Conservation (phyloP, 2,113 vertebrate genomes). For the Centropus unirufus region DNA sequence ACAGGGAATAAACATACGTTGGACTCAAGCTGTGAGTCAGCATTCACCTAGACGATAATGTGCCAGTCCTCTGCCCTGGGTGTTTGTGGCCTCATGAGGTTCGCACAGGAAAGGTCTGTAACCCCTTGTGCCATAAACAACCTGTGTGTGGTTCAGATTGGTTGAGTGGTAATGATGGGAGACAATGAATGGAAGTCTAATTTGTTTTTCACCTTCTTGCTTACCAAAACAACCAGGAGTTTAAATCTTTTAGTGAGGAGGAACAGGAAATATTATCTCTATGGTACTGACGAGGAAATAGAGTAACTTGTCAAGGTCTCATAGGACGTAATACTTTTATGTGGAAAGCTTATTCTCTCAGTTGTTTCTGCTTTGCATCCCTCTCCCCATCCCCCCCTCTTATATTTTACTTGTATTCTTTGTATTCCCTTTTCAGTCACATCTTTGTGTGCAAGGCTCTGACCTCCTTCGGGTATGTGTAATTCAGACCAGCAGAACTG, state of each 20-base stretch:
- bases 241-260: not conserved
- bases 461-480: not conserved
- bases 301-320: not conserved
- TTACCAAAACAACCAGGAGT: not conserved
- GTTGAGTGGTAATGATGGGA: not conserved
- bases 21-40: not conserved
- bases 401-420: not conserved
- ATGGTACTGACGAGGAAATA: not conserved
- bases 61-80: not conserved
- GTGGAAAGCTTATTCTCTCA: not conserved
- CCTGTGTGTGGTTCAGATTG: not conserved
- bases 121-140: not conserved
- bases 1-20: not conserved
- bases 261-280: not conserved
- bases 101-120: not conserved
- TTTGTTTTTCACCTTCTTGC: not conserved
- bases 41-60: rapidly evolving
- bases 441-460: not conserved
- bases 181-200: not conserved
- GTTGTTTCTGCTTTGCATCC: not conserved
- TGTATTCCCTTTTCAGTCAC: not conserved
- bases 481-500: not conserved
- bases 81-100: not conserved
- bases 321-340: not conserved
- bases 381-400: too few species aligned